These are phyloP conservation scores for Danio albolineatus DNA, from an alignment of 2,797 vertebrate genomes.

Conservation along the genomic window DNA sequence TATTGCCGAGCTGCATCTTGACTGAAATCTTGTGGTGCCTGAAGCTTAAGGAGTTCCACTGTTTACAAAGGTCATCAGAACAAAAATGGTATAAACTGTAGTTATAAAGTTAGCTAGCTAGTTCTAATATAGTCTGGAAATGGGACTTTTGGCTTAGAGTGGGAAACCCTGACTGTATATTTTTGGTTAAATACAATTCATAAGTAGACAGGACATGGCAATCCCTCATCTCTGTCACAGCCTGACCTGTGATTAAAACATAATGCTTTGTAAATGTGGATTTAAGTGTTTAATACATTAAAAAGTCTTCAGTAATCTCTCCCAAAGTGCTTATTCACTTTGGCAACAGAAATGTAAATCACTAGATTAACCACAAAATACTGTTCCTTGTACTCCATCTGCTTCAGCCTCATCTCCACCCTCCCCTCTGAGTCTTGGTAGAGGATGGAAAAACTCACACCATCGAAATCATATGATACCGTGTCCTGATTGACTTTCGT, in stretches of 20 bases:
- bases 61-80: no score
- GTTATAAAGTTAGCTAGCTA: no score
- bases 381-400: conserved; percentile 76
- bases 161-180: no score
- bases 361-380: conserved; percentile 80
- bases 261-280: background rate
- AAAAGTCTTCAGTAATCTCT: conserved; percentile 78
- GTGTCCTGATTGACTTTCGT: conserved; percentile 46
- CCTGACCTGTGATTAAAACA: background rate
- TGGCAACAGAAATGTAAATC: conserved; percentile 77
- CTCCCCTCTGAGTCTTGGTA: conserved; percentile 79
- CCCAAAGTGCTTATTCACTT: conserved; percentile 85
- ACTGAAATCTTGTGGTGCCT: no score
- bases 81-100: no score
- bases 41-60: no score
- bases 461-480: conserved; percentile 72
- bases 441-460: conserved; percentile 73
- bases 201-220: background rate
- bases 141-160: no score
- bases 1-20: no score
- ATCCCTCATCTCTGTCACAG: background rate
- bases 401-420: conserved; percentile 77
- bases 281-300: background rate
- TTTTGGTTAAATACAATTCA: no score
- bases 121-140: no score